Percentiles rank a stretch among this genome's conserved stretches.
phyloP scores from a whole-genome alignment of 2,888 invertebrate genomes.

The Platycheirus rosarum region DNA sequence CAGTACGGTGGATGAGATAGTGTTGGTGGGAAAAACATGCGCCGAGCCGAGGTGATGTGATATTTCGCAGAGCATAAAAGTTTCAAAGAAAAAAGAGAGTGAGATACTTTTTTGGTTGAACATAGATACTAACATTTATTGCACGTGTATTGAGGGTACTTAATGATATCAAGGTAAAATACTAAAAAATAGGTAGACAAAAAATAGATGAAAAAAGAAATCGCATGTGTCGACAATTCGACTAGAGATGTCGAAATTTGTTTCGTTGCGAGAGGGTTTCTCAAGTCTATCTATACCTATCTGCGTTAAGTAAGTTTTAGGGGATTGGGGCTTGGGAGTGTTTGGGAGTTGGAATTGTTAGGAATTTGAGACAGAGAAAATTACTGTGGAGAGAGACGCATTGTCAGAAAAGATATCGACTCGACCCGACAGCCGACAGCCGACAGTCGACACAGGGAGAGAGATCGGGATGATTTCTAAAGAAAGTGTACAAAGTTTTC shows the following conservation, averaged over 20 bases:
- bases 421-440: neutral
- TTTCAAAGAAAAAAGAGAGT: constrained; percentile 39
- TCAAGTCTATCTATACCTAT: constrained; percentile 5
- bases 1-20: neutral
- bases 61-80: constrained; percentile 22
- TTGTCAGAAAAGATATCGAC: constrained; percentile 1
- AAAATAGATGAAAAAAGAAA: constrained; percentile 44
- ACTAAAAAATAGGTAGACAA: constrained; percentile 3
- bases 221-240: constrained; percentile 64
- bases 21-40: constrained; percentile 58
- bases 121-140: constrained; percentile 29
- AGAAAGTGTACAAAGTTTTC: constrained; percentile 66
- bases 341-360: neutral
- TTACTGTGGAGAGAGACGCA: constrained; percentile 21
- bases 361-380: constrained; percentile 29
- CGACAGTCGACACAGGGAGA: constrained; percentile 39
- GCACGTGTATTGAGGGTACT: constrained; percentile 55
- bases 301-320: constrained; percentile 2
- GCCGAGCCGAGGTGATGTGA: constrained; percentile 16
- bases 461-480: constrained; percentile 67
- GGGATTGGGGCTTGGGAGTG: too few species aligned
- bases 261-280: constrained; percentile 54
- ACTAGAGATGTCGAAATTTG: constrained; percentile 56
- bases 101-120: constrained; percentile 17
- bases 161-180: constrained; percentile 72